Evolutionary conservation across 2,797 vertebrate genomes (phyloP), one percentile per base, ranked within the genome.

Genomic region (Karalla daura): DNA sequence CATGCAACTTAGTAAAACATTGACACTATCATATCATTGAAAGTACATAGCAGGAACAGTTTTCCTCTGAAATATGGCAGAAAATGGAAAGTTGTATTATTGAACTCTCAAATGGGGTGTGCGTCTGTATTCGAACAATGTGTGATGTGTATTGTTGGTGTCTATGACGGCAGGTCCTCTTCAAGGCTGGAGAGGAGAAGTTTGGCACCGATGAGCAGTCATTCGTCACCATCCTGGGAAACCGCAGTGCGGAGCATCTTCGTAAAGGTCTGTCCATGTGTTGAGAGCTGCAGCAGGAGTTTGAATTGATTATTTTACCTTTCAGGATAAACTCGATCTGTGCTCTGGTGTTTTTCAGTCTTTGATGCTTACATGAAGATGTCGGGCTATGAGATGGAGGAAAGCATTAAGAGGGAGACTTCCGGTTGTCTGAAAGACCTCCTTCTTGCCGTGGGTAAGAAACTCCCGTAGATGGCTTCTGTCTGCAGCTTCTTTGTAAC

Each of bases 311-410:
- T 17, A 2, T 37, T 40, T 35, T 12, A 1, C 18, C 11, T 27
- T 21, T 51, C 17, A 33, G 2, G 50, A 17, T 10, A 17, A 5
- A 23, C 43, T 61, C 5, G 74, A 14, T 64, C 2, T 67, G 41
- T 54, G 30, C 28, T 4, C 35, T 6, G 59, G 36, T 50, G 37
- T 51, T 43, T 82, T 91, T 76, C 91, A 99, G 98, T 98, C 40
- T 98, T 99, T 81, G 94, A 94, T 20, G 95, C 95, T 7, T 99
- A 99, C 89, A 97, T 96, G 95, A 98, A 96, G 39, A 86, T 98
- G 81, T 90, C 96, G 0, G 98, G 98, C 47, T 98, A 89, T 59
- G 95, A 99, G 76, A 95, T 99, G 10, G 97, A 99, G 84, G 97
- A 98, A 81, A 98, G 94, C 76, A 96, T 99, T 61, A 85, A 95